Evolutionary conservation across 2,888 invertebrate species (phyloP).

Genomic region (Tiphia femorata): DNA sequence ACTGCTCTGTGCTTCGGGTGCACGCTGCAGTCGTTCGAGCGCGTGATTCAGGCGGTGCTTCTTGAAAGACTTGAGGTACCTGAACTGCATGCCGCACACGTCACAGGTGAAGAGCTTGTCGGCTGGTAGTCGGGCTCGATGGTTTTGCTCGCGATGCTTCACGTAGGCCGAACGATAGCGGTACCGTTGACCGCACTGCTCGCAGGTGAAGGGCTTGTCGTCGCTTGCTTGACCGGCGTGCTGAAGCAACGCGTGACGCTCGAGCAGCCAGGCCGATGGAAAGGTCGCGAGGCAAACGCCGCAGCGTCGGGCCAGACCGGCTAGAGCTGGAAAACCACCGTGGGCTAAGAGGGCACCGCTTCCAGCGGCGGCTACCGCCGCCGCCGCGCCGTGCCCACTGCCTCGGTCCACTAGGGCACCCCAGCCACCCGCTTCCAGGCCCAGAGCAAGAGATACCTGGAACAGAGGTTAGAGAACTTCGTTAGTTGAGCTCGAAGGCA

Average conservation of each 20-base stretch:
- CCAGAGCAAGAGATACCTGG: conserved; percentile 64
- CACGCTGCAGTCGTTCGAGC: conserved; percentile 83
- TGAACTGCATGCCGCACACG: conserved; percentile 92
- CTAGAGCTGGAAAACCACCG: conserved; percentile 60
- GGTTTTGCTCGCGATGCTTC: conserved; percentile 90
- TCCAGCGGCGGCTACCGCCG: conserved; percentile 65
- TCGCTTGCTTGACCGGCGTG: conserved; percentile 80
- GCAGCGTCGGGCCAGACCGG: conserved; percentile 74
- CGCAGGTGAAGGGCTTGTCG: conserved; percentile 92
- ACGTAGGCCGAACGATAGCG: conserved; percentile 88
- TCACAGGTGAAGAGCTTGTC: conserved; percentile 93
- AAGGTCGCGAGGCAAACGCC: conserved; percentile 88
- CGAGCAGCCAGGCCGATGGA: conserved; percentile 88
- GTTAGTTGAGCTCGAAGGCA: no score
- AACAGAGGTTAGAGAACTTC: no score
- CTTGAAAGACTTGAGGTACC: conserved; percentile 90
- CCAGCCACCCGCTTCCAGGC: conserved; percentile 69
- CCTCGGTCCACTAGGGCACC: conserved; percentile 65
- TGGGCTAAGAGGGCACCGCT: conserved; percentile 59
- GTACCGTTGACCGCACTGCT: conserved; percentile 92
- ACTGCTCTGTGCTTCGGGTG: conserved; percentile 51
- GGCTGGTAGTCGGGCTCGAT: conserved; percentile 87
- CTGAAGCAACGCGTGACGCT: conserved; percentile 87
- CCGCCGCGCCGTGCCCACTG: conserved; percentile 63
- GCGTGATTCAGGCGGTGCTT: conserved; percentile 91